Base-by-base conservation (phyloP, 2,797 vertebrate species). In the Xiphorhynchus erythropygius region DNA sequence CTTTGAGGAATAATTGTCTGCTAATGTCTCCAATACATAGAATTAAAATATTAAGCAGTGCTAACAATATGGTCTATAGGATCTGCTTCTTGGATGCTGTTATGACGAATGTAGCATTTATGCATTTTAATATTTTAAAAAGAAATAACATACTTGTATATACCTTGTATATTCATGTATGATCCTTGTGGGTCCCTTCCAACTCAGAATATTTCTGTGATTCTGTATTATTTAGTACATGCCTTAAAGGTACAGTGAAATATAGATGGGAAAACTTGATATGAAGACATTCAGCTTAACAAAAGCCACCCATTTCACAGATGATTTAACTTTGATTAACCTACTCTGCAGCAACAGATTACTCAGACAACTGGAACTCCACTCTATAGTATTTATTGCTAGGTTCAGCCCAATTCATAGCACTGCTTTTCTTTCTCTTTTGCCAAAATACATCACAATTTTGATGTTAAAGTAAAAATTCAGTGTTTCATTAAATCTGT, bases 251-350 rank as follows among this genome's bases (percentile, higher is more conserved):
- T 97, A 77, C 84, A 84, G 84, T 95, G 90, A 97, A 93, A 93
- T 94, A 84, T 57, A 97, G 85, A 94, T 81, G 94, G 70, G 90
- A 96, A 97, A 96, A 96, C 92, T 87, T 97, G 94, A 87, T 97
- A 89, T 84, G 92, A 97, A 97, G 95, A 94, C 94, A 86, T 97
- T 97, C 52, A 8, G 70, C 92, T 98, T 98, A 98, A 98, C 97
- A 98, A 98, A 98, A 98, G 94, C 96, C 96, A 97, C 96, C 98
- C 96, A 98, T 98, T 98, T 98, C 97, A 98, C 98, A 98, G 98
- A 96, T 98, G 98, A 98, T 98, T 98, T 97, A 98, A 97, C 98
- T 98, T 97, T 97, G 97, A 98, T 98, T 98, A 98, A 98, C 97
- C 96, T 97, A 93, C 95, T 97, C 94, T 82, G 85, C 94, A 97